Evolutionary conservation across 2,888 invertebrate genomes (phyloP).

Genomic region (Aromia moschata): DNA sequence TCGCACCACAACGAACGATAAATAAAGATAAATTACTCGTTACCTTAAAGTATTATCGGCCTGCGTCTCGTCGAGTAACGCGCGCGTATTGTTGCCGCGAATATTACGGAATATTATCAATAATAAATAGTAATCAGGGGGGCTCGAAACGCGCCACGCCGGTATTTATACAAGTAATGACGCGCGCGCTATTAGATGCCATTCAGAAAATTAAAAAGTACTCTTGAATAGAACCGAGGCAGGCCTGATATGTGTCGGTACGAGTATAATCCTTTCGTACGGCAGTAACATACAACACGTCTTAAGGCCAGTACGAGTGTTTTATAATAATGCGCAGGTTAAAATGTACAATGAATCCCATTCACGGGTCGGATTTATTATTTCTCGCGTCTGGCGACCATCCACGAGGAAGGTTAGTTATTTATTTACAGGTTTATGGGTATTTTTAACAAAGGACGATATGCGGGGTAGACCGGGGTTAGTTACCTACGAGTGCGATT

Average conservation of each 20-base stretch:
- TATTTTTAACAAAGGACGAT: neutral
- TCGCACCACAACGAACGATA: neutral
- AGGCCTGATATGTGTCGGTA: conserved; percentile 4
- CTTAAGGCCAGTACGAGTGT: conserved; percentile 2
- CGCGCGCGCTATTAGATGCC: conserved; percentile 8
- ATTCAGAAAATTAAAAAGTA: conserved; percentile 13
- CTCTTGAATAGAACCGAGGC: conserved; percentile 10
- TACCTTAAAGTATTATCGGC: conserved; percentile 2
- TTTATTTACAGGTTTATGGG: conserved; percentile 4
- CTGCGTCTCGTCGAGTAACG: neutral
- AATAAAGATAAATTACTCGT: conserved; percentile 10
- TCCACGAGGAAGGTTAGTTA: conserved; percentile 8
- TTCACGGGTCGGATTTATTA: conserved; percentile 13
- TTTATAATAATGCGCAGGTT: conserved; percentile 8
- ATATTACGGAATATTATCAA: neutral
- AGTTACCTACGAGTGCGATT: too few relatives aligned
- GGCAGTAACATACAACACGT: conserved; percentile 3
- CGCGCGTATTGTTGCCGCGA: neutral
- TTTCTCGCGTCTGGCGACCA: conserved; percentile 1
- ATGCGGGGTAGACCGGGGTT: too few relatives aligned
- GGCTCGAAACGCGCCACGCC: neutral
- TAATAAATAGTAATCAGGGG: conserved; percentile 20
- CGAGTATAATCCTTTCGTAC: conserved; percentile 10
- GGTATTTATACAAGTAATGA: conserved; percentile 9
- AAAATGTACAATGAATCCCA: conserved; percentile 13